These are phyloP conservation scores for Agelas oroides DNA, from an alignment of 37 sponge, comb jelly and placozoan genomes.

Conservation along the genomic window DNA sequence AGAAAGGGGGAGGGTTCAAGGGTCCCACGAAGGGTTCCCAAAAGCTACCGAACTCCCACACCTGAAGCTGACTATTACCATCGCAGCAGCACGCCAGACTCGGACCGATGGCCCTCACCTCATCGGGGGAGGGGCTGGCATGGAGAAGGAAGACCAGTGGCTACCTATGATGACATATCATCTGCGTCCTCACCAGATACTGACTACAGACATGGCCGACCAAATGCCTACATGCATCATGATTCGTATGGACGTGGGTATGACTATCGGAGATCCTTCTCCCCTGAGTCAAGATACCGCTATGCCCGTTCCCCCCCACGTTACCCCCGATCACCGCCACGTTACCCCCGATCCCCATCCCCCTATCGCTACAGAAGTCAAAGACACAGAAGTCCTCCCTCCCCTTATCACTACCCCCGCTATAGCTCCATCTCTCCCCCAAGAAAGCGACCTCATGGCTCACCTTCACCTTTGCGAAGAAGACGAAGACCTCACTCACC, in stretches of 20 bases:
- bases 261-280: neutral
- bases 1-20: neutral
- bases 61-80: neutral
- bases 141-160: neutral
- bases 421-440: neutral
- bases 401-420: constrained; percentile 15
- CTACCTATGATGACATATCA: constrained; percentile 50
- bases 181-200: neutral
- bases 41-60: constrained; percentile 1
- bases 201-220: neutral
- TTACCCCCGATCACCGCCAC: too few species aligned
- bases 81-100: neutral
- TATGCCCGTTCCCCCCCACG: neutral
- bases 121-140: neutral
- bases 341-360: neutral
- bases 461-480: neutral
- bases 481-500: neutral
- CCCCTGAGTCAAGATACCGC: neutral
- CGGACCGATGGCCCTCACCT: neutral
- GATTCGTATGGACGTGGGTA: constrained; percentile 15
- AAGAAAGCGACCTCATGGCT: neutral
- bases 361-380: neutral
- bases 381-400: neutral
- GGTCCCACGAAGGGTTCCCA: neutral
- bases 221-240: neutral